These are phyloP conservation scores for Ormyrus rosae DNA, from an alignment of 2,888 invertebrate genomes.

Conservation along the genomic window DNA sequence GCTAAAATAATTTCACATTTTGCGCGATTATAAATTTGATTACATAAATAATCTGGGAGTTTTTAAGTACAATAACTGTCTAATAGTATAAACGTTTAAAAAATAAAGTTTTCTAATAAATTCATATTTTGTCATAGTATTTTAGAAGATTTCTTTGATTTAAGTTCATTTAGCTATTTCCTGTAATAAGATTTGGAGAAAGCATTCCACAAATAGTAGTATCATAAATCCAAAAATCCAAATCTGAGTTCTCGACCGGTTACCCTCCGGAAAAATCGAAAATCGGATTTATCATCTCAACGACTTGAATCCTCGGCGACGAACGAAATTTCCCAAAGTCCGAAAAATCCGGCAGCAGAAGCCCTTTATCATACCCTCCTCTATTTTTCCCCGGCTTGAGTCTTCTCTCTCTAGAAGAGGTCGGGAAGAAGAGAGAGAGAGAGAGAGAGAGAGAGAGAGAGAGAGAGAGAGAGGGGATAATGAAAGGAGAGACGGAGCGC, in stretches of 20 bases:
- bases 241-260: not conserved
- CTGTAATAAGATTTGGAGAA: too few species aligned
- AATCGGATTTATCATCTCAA: conserved; percentile 1
- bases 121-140: too few species aligned
- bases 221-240: too few species aligned
- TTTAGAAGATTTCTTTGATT: too few species aligned
- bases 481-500: not conserved
- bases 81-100: too few species aligned
- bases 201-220: too few species aligned
- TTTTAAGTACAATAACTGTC: too few species aligned
- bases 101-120: too few species aligned
- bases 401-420: not conserved
- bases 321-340: not conserved
- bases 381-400: not conserved
- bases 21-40: too few species aligned
- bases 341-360: not conserved
- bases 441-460: not conserved
- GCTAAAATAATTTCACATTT: too few species aligned
- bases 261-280: not conserved
- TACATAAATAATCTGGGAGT: too few species aligned
- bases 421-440: not conserved
- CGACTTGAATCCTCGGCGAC: not conserved
- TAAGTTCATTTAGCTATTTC: too few species aligned
- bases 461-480: not conserved
- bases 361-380: not conserved